Base-by-base conservation (phyloP, 2,888 invertebrate species). In the Netelia inedita region DNA sequence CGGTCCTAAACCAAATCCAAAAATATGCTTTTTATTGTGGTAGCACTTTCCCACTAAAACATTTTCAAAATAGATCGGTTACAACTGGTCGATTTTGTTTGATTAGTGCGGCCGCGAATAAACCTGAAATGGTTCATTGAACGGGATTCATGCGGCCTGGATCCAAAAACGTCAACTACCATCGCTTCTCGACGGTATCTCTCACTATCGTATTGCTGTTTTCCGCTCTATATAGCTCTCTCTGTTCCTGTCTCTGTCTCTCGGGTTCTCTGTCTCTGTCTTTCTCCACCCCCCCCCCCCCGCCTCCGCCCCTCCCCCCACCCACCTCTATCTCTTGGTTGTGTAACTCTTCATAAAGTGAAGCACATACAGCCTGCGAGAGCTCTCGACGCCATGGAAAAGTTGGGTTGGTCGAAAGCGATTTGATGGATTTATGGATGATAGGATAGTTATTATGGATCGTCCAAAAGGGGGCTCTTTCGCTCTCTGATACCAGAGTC, bases 341-440 rank as follows among this genome's bases (percentile, higher is more conserved):
- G 28, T 63, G 80, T 76, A 80, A 84, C 83, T 84, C 80, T 84
- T 80, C 75, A 80, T 84, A 84, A 75, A 79, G 75, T 74, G 68
- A 73, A 50, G 53, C 28, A 55, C 11, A 50, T 35, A 50, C 53
- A 75, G 57, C 43, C 82, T 28, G 73, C 46, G 61, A 78, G 71
- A 41, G 82, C 83, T 80, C 75, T 84, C 80, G 83, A 80, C 68
- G 72, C 76, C 76, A 76, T 43, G 72, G 57, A 66, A 83, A 84
- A 83, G 75, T 84, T 84, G 75, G 59, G 75, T 72, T 66, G 72
- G 80, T 72, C 71, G 76, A 84, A 35, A 53, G 75, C 8, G 55
- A 43, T 75, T 84, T 80, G 83, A 84, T 76, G 83, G 83, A 84
- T 84, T 84, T 80, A 84, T 84, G 80, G 80, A 75, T 76, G 83